Conservation (phyloP, 1,140 invertebrate species). For the Drosophila tropicalis region DNA sequence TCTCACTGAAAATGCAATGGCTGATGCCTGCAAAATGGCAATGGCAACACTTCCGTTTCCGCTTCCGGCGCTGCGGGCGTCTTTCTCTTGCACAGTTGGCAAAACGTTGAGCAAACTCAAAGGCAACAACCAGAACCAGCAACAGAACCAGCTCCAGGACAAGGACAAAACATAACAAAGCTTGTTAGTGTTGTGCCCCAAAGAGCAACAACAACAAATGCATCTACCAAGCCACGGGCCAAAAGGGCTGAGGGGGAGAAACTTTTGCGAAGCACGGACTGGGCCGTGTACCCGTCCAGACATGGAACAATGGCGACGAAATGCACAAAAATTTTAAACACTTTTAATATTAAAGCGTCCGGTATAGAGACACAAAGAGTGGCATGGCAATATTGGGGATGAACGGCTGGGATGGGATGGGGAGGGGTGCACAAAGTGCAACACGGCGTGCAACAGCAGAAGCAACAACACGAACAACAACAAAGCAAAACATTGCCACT, state of each 20-base stretch:
- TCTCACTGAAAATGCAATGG: constrained; percentile 60
- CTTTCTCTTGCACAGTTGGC: constrained; percentile 70
- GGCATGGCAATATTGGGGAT: constrained; percentile 15
- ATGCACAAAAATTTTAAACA: constrained; percentile 70
- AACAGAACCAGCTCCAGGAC: constrained; percentile 18
- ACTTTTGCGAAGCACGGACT: constrained; percentile 3
- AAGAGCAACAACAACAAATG: constrained; percentile 41
- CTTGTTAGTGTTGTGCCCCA: constrained; percentile 70
- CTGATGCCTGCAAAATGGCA: constrained; percentile 73
- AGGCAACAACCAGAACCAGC: constrained; percentile 31
- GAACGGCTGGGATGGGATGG: constrained; percentile 15
- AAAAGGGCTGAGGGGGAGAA: constrained; percentile 11
- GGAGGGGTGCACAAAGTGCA: constrained; percentile 56
- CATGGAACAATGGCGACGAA: constrained; percentile 70
- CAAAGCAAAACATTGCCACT: constrained; percentile 31
- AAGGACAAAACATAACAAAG: constrained; percentile 69
- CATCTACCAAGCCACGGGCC: neutral
- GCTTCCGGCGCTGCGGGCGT: constrained; percentile 74
- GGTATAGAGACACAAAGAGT: constrained; percentile 51
- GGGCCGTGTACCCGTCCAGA: constrained; percentile 20
- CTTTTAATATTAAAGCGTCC: constrained; percentile 78
- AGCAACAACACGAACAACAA: constrained; percentile 55
- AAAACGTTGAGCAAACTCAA: constrained; percentile 65
- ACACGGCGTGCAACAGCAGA: constrained; percentile 54
- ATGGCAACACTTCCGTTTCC: constrained; percentile 80